Conservation (phyloP, 1,140 invertebrate species). For the Drosophila quadrilineata region DNA sequence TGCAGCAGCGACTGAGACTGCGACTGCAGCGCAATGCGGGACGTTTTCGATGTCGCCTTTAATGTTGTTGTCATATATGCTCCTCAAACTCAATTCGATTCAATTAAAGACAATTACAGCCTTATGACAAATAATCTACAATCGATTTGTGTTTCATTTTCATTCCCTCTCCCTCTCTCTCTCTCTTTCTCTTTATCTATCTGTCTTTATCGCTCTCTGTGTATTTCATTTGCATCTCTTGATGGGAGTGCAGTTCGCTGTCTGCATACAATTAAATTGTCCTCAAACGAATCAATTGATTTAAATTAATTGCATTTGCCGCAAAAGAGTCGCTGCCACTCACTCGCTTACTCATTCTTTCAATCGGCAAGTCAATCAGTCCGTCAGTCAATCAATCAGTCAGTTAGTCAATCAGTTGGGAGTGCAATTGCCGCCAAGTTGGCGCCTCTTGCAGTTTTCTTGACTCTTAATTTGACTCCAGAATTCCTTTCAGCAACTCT, state of each 20-base stretch:
- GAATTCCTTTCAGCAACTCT: no score
- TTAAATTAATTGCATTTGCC: constrained; percentile 81
- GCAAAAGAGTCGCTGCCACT: constrained; percentile 52
- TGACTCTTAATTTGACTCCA: constrained; percentile 58
- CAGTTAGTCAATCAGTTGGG: constrained; percentile 11
- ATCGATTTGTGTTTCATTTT: constrained; percentile 59
- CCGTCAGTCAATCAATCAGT: neutral
- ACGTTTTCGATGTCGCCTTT: constrained; percentile 67
- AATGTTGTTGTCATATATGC: constrained; percentile 76
- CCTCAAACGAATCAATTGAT: constrained; percentile 81
- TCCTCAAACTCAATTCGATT: constrained; percentile 81
- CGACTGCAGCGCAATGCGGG: constrained; percentile 50
- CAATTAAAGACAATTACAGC: constrained; percentile 81
- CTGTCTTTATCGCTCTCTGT: constrained; percentile 14
- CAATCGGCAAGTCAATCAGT: constrained; percentile 1
- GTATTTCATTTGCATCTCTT: constrained; percentile 19
- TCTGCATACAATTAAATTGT: constrained; percentile 81
- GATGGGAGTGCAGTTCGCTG: constrained; percentile 35
- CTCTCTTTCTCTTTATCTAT: constrained; percentile 13
- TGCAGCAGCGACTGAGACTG: constrained; percentile 13
- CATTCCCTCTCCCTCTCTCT: constrained; percentile 2
- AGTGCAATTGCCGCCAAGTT: constrained; percentile 34
- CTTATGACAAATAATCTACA: constrained; percentile 79
- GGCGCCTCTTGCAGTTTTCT: constrained; percentile 57
- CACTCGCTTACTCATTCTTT: neutral